Base-by-base conservation (phyloP, 2,113 vertebrate genomes). In the Prunella fulvescens region DNA sequence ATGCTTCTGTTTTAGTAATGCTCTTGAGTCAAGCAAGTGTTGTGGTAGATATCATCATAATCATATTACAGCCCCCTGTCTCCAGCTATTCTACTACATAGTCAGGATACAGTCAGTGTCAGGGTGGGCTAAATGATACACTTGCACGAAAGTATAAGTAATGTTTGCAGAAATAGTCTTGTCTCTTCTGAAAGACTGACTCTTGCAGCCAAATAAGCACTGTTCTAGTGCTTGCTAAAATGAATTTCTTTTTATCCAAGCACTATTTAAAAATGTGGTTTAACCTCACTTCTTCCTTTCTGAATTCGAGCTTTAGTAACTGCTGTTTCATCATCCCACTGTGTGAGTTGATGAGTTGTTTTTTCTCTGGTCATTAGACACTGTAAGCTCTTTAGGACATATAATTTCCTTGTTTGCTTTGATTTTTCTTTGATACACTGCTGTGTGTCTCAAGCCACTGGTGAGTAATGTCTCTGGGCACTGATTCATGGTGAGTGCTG, bases 351-450 rank as follows among this genome's bases (percentile, higher is more conserved):
- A 83, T 92, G 42, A 82, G 37, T 81, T 92, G 64, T 22, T 88
- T 92, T 82, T 83, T 54, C 37, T 83, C 44, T 62, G 60, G 33
- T 86, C 69, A 12, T 79, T 94, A 95, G 70, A 48, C 45, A 56
- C 45, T 81, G 44, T 67, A 62, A 91, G 24, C 76, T 76, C 29
- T 94, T 95, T 84, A 92, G 82, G 58, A 87, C 80, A 85, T 56
- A 44, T 65, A 70, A 45, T 45, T 95, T 95, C 81, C 85, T 69
- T 93, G 90, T 95, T 77, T 88, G 71, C 90, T 96, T 95, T 94
- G 94, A 96, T 96, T 91, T 95, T 88, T 84, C 88, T 84, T 78
- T 42, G 39, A 56, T 65, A 31, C 3, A 51, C 87, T 2, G 17
- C 81, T 90, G 81, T 77, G 92, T 67, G 26, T 74, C 58, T 90